Base-by-base conservation (phyloP, 2,797 vertebrate genomes). In the Mormyrus hasselquistii region DNA sequence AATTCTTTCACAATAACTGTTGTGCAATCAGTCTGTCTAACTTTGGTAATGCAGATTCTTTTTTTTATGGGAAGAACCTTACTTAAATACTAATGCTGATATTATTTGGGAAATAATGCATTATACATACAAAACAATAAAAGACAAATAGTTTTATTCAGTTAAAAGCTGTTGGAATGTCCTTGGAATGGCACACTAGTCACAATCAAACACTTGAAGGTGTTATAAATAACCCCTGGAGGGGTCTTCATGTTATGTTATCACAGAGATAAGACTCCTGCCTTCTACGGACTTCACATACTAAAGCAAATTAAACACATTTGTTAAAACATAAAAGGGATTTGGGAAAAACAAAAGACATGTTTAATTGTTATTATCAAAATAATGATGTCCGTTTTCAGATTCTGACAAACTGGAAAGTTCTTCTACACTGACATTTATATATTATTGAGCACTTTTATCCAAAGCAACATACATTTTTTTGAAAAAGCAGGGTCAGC, bases 181-280 rank as follows among this genome's bases (percentile, higher is more conserved):
- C 92, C 10, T 1, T 73, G 92, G 93, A 90, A 93, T 93, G 93
- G 94, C 94, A 93, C 95, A 94, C 94, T 94, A 92, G 89, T 1
- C 89, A 29, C 90, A 91, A 92, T 92, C 92, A 89, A 92, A 93
- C 94, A 95, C 94, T 96, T 94, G 94, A 95, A 92, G 94, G 93
- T 93, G 95, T 96, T 99, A 98, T 97, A 99, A 97, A 98, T 97
- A 99, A 97, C 95, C 92, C 91, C 55, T 29, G 62, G 22, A 65
- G 62, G 62, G 62, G 25, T 29, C 3, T 90, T 91, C 92, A 93
- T 93, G 94, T 95, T 96, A 96, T 97, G 96, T 95, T 93, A 93
- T 94, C 95, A 93, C 92, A 91, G 95, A 92, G 95, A 96, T 96
- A 96, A 96, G 97, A 97, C 96, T 94, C 94, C 92, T 94, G 94